A percentile compares a stretch with the other conserved stretches of the same genome.
These are phyloP conservation scores for Pionites leucogaster DNA, from an alignment of 2,113 vertebrate genomes.

Conservation along the genomic window DNA sequence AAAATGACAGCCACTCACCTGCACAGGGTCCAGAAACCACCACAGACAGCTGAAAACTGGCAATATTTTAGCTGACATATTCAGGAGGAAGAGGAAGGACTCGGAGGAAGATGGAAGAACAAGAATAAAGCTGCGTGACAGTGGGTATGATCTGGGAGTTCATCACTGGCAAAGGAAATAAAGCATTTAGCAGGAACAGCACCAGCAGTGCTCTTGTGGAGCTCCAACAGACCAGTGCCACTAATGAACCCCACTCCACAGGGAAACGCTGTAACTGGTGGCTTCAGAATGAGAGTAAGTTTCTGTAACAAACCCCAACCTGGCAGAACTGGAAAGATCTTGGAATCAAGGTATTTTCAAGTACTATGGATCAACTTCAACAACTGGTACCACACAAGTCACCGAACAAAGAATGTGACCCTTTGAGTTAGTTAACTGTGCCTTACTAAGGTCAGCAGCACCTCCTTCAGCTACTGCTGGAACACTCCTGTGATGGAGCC, in stretches of 20 bases:
- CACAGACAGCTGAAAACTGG: background rate
- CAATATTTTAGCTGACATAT: background rate
- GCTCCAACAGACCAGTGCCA: background rate
- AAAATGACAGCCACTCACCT: background rate
- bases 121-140: background rate
- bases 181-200: background rate
- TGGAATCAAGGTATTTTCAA: slow-evolving; percentile 16
- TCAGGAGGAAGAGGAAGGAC: background rate
- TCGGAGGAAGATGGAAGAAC: background rate
- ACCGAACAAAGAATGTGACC: background rate
- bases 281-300: background rate
- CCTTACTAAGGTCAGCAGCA: background rate
- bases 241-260: background rate
- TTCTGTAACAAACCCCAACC: background rate
- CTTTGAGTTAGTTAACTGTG: slow-evolving; percentile 31
- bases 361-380: background rate
- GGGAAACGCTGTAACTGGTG: background rate
- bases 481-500: background rate
- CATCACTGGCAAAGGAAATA: background rate
- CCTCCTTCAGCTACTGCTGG: slow-evolving; percentile 19
- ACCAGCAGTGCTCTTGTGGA: background rate
- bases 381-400: background rate
- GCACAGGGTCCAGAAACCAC: background rate
- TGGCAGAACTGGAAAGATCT: background rate
- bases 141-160: background rate